phyloP scores from a whole-genome alignment of 1,140 invertebrate genomes.

The Anoplolepis gracilipes region DNA sequence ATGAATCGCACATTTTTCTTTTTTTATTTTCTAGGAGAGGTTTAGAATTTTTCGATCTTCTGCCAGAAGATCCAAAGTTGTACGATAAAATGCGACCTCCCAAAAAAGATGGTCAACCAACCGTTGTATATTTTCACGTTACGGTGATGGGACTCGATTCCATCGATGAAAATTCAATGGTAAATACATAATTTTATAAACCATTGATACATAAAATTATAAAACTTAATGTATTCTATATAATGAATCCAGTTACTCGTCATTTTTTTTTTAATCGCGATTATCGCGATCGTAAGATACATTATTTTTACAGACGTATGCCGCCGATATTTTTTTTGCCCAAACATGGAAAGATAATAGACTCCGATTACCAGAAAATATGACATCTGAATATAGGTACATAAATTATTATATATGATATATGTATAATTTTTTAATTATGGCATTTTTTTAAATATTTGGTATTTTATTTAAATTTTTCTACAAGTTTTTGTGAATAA shows the following conservation, averaged over 20 bases:
- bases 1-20: background rate
- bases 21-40: conserved; percentile 87
- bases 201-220: background rate
- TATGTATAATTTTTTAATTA: background rate
- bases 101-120: conserved; percentile 94
- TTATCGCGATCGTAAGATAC: conserved; percentile 13
- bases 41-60: conserved; percentile 92
- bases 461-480: conserved; percentile 19
- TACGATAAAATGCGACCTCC: conserved; percentile 97
- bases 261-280: background rate
- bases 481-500: background rate
- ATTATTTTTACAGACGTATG: conserved; percentile 90
- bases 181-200: conserved; percentile 78
- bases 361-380: conserved; percentile 94
- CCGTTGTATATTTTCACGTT: conserved; percentile 95
- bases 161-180: conserved; percentile 97
- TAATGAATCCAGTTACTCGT: background rate
- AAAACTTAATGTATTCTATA: background rate
- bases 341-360: conserved; percentile 97
- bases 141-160: conserved; percentile 97
- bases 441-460: background rate
- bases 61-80: conserved; percentile 93
- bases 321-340: conserved; percentile 96
- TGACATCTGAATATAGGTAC: conserved; percentile 95
- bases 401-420: background rate